Conservation (phyloP, 2,888 invertebrate species). For the Harpalus rufipes region DNA sequence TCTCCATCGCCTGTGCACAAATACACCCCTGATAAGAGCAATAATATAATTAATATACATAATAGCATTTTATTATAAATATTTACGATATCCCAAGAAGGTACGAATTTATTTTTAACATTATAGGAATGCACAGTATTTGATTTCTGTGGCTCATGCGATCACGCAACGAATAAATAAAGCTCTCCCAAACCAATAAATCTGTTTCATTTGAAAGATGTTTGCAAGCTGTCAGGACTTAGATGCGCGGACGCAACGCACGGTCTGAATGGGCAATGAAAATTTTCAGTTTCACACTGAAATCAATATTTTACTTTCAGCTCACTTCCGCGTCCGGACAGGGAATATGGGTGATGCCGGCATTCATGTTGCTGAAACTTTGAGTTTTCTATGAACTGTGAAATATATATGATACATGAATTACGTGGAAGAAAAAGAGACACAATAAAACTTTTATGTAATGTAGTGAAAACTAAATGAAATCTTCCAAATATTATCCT, state of each 20-base stretch:
- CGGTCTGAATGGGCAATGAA: neutral
- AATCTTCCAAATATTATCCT: too few species aligned
- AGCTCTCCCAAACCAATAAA: constrained; percentile 3
- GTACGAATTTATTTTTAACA: too few species aligned
- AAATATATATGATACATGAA: neutral
- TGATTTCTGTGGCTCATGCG: neutral
- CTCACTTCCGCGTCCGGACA: neutral
- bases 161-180: neutral
- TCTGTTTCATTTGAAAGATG: constrained; percentile 23
- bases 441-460: too few species aligned
- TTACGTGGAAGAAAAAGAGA: too few species aligned
- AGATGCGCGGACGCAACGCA: neutral
- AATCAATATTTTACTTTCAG: constrained; percentile 18
- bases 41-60: too few species aligned
- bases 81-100: too few species aligned
- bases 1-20: too few species aligned
- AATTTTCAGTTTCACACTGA: constrained; percentile 33
- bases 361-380: constrained; percentile 1
- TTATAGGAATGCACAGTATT: neutral
- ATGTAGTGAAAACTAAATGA: too few species aligned
- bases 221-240: neutral
- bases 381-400: constrained; percentile 5
- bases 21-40: too few species aligned
- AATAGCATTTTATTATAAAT: too few species aligned
- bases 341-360: neutral